Evolutionary conservation across 2,888 invertebrate genomes (phyloP).

Genomic region (Mechanitis messenoides): DNA sequence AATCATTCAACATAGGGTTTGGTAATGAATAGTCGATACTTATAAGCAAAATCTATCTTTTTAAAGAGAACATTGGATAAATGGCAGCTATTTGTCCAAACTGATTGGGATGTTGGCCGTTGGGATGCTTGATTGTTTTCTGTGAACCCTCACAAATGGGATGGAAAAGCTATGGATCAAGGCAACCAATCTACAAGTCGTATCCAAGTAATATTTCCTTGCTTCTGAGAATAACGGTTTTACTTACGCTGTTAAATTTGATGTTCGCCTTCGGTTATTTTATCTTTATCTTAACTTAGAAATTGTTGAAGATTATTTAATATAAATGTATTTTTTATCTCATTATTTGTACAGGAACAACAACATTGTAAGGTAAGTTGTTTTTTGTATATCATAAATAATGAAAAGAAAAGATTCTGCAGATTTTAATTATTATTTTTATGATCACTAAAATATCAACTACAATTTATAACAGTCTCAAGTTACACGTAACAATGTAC

Average conservation of each 20-base stretch:
- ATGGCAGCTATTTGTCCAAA: constrained; percentile 62
- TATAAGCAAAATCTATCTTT: constrained; percentile 16
- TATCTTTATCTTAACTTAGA: constrained; percentile 10
- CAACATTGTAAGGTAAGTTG: no score
- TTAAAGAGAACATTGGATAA: constrained; percentile 29
- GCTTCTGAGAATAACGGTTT: constrained; percentile 12
- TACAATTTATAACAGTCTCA: constrained; percentile 36
- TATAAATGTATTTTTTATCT: no score
- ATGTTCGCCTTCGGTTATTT: constrained; percentile 14
- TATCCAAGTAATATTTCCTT: constrained; percentile 34
- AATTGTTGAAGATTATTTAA: no score
- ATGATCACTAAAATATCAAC: constrained; percentile 7
- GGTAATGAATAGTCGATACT: constrained; percentile 6
- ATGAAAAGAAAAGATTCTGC: background rate
- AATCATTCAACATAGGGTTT: constrained; percentile 1
- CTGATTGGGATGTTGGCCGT: constrained; percentile 65
- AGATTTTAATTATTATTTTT: constrained; percentile 5
- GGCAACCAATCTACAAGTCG: constrained; percentile 52
- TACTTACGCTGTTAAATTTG: constrained; percentile 10
- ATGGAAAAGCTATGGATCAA: constrained; percentile 51
- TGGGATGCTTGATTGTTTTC: constrained; percentile 69
- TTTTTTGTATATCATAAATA: background rate
- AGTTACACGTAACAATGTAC: constrained; percentile 54
- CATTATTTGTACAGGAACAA: no score
- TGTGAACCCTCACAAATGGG: constrained; percentile 52